Conservation (phyloP, 2,113 vertebrate genomes). For the Pterocles burchelli region DNA sequence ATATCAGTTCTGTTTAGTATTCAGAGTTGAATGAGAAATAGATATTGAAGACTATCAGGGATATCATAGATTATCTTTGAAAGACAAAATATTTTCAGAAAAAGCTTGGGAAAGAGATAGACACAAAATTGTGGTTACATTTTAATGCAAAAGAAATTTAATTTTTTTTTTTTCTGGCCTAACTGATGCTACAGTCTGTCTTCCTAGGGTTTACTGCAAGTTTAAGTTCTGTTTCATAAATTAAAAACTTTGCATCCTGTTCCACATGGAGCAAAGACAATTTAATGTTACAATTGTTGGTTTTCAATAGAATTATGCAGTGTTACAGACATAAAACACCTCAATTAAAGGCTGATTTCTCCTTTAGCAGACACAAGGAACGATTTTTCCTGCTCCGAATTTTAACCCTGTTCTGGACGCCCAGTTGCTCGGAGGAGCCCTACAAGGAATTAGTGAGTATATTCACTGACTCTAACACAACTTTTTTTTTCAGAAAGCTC, state of each 20-base stretch:
- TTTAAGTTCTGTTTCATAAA: not conserved
- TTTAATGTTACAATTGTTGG: not conserved
- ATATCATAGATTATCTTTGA: not conserved
- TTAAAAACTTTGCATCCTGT: not conserved
- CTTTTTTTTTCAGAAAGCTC: not conserved
- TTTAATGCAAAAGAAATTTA: not conserved
- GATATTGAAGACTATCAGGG: not conserved
- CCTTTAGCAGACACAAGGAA: slow-evolving; percentile 72
- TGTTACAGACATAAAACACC: not conserved
- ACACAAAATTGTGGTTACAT: not conserved
- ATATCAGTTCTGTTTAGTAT: not conserved
- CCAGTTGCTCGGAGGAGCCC: slow-evolving; percentile 72
- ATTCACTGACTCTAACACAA: not conserved
- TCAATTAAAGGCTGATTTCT: not conserved
- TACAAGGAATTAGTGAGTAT: slow-evolving; percentile 79
- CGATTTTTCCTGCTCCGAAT: slow-evolving; percentile 72
- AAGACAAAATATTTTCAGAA: not conserved
- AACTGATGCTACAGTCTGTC: not conserved
- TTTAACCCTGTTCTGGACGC: slow-evolving; percentile 78
- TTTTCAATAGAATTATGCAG: not conserved
- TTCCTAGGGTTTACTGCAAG: not conserved
- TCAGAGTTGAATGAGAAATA: not conserved
- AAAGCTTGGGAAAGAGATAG: not conserved
- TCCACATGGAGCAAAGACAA: not conserved
- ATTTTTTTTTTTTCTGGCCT: not conserved